These are phyloP conservation scores for Camponotus fellah DNA, from an alignment of 2,888 invertebrate species.

Conservation along the genomic window DNA sequence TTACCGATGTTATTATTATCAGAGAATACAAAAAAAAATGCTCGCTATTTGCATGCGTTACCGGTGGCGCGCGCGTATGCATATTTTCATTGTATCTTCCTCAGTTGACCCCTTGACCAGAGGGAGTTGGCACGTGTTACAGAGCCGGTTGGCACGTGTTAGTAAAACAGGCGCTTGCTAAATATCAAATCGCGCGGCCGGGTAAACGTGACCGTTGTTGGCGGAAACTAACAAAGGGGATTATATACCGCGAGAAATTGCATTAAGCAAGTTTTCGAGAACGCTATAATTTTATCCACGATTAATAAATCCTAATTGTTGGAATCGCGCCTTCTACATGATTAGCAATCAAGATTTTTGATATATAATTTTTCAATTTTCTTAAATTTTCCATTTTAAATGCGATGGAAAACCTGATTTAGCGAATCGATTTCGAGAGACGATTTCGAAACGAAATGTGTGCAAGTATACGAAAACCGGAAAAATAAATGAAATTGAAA, in stretches of 20 bases:
- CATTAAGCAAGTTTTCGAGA: slow-evolving; percentile 34
- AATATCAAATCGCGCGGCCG: slow-evolving; percentile 62
- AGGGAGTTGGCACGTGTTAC: slow-evolving; percentile 72
- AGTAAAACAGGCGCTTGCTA: slow-evolving; percentile 70
- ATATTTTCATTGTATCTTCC: slow-evolving; percentile 49
- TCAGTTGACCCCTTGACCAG: slow-evolving; percentile 72
- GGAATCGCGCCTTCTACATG: neutral
- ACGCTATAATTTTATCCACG: slow-evolving; percentile 7
- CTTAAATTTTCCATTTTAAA: neutral
- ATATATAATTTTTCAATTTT: neutral
- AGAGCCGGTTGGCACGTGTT: slow-evolving; percentile 68
- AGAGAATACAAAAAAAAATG: slow-evolving; percentile 8
- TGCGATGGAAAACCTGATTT: neutral
- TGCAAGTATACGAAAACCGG: neutral
- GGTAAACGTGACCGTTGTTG: slow-evolving; percentile 30
- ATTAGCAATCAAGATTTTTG: neutral
- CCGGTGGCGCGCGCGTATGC: neutral
- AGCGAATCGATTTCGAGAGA: neutral
- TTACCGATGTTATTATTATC: neutral
- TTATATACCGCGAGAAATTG: slow-evolving; percentile 26
- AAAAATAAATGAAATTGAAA: slow-evolving; percentile 34
- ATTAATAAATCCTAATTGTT: slow-evolving; percentile 1
- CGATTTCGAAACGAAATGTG: neutral
- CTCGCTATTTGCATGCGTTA: neutral
- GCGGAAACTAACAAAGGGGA: slow-evolving; percentile 32